Base-by-base conservation (phyloP, 2,113 vertebrate genomes). In the Propithecus coquereli region DNA sequence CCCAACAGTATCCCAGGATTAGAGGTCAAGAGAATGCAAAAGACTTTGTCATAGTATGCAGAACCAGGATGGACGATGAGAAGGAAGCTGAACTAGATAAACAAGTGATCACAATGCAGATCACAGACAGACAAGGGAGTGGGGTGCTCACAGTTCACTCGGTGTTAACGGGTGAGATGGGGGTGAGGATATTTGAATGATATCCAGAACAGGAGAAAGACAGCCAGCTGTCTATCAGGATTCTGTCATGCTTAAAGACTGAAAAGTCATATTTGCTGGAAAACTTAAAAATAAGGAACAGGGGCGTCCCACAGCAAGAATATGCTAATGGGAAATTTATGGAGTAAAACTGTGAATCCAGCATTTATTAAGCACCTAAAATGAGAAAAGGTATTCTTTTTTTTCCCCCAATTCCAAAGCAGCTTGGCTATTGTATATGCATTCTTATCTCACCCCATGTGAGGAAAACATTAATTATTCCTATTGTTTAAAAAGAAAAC, bases 51-150 rank as follows among this genome's bases (percentile, higher is more conserved):
- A 61, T 0, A 13, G 18, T 17, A n/a, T 1, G 17, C 54, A 66
- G 77, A 89, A 76, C 66, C 84, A 68, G 71, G 63, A 54, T 7
- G 13, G 65, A 40, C 6, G 40, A 52, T 0, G 23, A 83, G 20
- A 63, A 76, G 74, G 92, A 63, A 90, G 50, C n/a, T 34, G 16
- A 97, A 57, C 65, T 52, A 57, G 90, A 87, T 45, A 85, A 90
- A 63, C 81, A 23, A 63, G 77, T 6, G 8, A 23, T 50, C 70
- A 0, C 8, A 80, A 79, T 68, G 57, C 83, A 57, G 81, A 74
- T 2, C 54, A 45, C 74, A 86, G 81, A 65, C 0, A 73, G 59
- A 37, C 27, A 9, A n/a, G 89, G n/a, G n/a, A 43, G 8, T 0
- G 10, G 70, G 23, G 65, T 2, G 0, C 9, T 30, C 8, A 1